These are phyloP conservation scores for Drosophila tani DNA, from an alignment of 1,140 invertebrate species.

Conservation along the genomic window DNA sequence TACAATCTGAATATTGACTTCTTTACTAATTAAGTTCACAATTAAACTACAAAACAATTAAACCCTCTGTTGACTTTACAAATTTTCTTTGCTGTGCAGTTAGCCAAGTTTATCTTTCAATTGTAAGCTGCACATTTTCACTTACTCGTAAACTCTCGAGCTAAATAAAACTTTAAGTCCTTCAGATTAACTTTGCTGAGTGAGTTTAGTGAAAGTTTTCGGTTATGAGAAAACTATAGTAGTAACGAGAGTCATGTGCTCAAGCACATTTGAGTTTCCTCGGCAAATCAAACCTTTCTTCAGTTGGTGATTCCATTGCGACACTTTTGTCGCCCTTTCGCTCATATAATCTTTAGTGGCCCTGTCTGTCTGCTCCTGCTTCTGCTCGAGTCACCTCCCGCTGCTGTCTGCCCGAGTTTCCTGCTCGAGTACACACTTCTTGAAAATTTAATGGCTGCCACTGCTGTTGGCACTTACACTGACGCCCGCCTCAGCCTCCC, in stretches of 20 bases:
- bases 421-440: slow-evolving; percentile 61
- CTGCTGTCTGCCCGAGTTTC: slow-evolving; percentile 43
- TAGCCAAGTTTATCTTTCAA: neutral
- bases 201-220: slow-evolving; percentile 14
- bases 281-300: neutral
- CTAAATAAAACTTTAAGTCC: slow-evolving; percentile 11
- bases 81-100: neutral
- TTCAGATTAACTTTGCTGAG: slow-evolving; percentile 14
- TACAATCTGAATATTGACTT: no score
- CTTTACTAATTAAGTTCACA: neutral
- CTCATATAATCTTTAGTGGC: slow-evolving; percentile 48
- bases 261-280: neutral
- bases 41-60: neutral
- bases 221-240: slow-evolving; percentile 14
- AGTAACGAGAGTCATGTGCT: slow-evolving; percentile 12
- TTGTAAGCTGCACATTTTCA: slow-evolving; percentile 22
- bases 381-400: slow-evolving; percentile 7
- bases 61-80: neutral
- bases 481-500: neutral
- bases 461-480: slow-evolving; percentile 67
- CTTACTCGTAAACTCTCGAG: slow-evolving; percentile 11
- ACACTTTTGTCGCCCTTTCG: slow-evolving; percentile 63
- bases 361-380: slow-evolving; percentile 24
- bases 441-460: slow-evolving; percentile 78
- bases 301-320: slow-evolving; percentile 22